phyloP scores from a whole-genome alignment of 2,888 invertebrate genomes.

The Catocala sponsa region DNA sequence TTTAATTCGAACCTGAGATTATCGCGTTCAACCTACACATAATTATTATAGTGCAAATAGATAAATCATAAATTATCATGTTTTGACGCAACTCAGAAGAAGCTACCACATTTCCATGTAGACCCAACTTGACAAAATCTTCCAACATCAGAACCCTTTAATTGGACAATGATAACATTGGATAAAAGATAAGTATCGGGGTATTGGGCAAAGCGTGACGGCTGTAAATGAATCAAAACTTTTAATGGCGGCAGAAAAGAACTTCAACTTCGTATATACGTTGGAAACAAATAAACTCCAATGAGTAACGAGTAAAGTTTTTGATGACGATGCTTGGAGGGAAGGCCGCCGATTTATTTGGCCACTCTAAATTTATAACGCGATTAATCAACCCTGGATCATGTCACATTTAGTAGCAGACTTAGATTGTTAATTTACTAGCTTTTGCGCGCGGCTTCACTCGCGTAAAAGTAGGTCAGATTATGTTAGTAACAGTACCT shows the following conservation, averaged over 20 bases:
- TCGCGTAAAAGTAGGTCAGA: no score
- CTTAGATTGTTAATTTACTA: not conserved
- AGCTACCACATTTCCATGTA: not conserved
- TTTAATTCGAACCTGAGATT: no score
- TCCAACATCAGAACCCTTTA: slow-evolving; percentile 47
- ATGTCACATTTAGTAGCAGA: slow-evolving; percentile 7
- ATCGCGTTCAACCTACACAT: no score
- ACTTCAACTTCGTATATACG: slow-evolving; percentile 37
- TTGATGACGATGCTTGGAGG: slow-evolving; percentile 45
- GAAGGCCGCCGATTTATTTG: slow-evolving; percentile 44
- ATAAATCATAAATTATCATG: no score
- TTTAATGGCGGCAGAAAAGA: slow-evolving; percentile 64
- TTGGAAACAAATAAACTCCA: slow-evolving; percentile 63
- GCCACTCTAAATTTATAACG: slow-evolving; percentile 45
- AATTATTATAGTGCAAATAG: no score
- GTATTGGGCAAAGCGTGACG: slow-evolving; percentile 41
- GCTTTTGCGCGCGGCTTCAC: no score
- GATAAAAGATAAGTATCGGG: no score
- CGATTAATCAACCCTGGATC: slow-evolving; percentile 39
- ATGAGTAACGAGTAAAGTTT: slow-evolving; percentile 58
- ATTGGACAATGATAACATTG: slow-evolving; percentile 53
- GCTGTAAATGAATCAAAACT: slow-evolving; percentile 69
- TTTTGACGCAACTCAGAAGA: not conserved
- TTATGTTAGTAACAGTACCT: no score
- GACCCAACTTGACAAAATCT: slow-evolving; percentile 24